Evolutionary conservation across 2,113 vertebrate species (phyloP), one percentile per base, ranked within the genome.

Genomic region (Protomyctophum bolini): DNA sequence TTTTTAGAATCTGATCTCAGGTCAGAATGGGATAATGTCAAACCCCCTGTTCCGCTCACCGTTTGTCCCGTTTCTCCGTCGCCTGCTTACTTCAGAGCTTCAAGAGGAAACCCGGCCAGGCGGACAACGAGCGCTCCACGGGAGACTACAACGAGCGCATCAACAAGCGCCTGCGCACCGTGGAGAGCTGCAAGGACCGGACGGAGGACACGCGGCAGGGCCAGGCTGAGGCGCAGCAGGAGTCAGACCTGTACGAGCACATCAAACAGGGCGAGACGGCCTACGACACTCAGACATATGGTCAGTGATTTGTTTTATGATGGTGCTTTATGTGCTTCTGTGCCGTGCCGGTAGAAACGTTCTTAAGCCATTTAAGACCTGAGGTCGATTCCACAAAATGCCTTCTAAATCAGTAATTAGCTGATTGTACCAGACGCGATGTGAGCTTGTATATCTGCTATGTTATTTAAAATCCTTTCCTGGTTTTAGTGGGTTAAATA

Each of bases 71-170:
- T 3, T 41, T 52, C 50, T 56, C 41, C n/a, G 10, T 57, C 0
- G 1, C 28, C 11, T 12, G 7, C 1, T 11, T 67, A 55, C 76
- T 72, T 14, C 89, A 98, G 97, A 97, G 95, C 87, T 96, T 95
- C 85, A 99, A 99, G 83, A 93, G 98, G 72, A 99, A 98, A 80
- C 98, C 97, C 0, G 98, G 98, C 0, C 93, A 89, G 33, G 95
- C 96, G 0, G 94, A 98, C 87, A 95, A 96, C 0, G 94, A 98
- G 66, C 95, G 96, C 0, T 93, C 94, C 0, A 80, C 94, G 7
- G 97, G 97, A 0, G 95, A 98, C 77, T 86, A 94, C 83, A 97
- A 66, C 0, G 95, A 98, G 6, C 93, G 1, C 0, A 55, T 97
- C 15, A 95, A 94, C 67, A 99, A 99, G 83, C 92, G 97, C 0